These are phyloP conservation scores for Sapajus apella DNA, from an alignment of 2,113 vertebrate species.

Conservation along the genomic window DNA sequence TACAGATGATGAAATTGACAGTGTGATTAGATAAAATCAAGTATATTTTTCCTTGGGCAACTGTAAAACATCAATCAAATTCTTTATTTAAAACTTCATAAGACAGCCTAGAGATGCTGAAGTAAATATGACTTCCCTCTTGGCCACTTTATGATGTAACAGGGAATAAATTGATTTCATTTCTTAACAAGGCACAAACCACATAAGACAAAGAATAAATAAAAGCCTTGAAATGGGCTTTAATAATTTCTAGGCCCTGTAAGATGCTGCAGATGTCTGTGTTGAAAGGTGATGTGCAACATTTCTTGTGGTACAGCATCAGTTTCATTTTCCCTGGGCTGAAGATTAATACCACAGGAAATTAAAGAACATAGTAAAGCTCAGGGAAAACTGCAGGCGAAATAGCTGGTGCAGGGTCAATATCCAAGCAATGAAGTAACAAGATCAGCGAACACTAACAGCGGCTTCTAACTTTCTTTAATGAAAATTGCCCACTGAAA, in stretches of 20 bases:
- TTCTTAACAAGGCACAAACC: constrained; percentile 27
- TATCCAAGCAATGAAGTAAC: neutral
- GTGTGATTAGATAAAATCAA: constrained; percentile 38
- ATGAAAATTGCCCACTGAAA: constrained; percentile 34
- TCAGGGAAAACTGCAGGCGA: constrained; percentile 56
- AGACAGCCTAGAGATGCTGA: constrained; percentile 7
- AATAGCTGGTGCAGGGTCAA: constrained; percentile 1
- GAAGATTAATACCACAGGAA: constrained; percentile 54
- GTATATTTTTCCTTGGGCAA: neutral
- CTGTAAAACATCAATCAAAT: constrained; percentile 38
- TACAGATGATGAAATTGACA: neutral
- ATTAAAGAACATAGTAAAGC: constrained; percentile 63
- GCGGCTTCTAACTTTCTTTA: constrained; percentile 22
- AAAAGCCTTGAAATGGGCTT: constrained; percentile 31
- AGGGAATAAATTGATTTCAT: constrained; percentile 65
- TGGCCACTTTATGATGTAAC: constrained; percentile 40
- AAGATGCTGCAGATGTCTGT: constrained; percentile 42
- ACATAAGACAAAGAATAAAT: constrained; percentile 22
- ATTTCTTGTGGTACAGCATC: constrained; percentile 37
- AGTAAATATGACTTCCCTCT: constrained; percentile 43
- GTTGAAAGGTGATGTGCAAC: neutral
- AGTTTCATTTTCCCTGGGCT: constrained; percentile 43
- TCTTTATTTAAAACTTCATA: constrained; percentile 66
- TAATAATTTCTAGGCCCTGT: constrained; percentile 36
- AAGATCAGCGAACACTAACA: neutral